Conservation (phyloP, 1,140 invertebrate species). For the Ips typographus region DNA sequence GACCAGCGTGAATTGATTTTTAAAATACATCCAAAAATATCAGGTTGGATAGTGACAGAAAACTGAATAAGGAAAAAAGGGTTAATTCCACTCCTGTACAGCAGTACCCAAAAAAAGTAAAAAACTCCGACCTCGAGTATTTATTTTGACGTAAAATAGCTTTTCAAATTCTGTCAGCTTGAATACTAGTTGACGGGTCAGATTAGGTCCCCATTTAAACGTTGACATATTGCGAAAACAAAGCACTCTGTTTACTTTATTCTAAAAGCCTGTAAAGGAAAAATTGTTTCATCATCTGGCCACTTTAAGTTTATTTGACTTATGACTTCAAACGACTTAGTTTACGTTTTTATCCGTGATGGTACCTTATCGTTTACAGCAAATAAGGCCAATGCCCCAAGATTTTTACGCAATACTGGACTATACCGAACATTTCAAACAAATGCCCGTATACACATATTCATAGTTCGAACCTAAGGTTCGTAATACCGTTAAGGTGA, state of each 20-base stretch:
- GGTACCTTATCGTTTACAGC: too few relatives aligned
- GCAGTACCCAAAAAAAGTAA: slow-evolving; percentile 21
- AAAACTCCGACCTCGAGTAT: slow-evolving; percentile 34
- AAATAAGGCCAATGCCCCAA: too few relatives aligned
- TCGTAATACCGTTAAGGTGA: too few relatives aligned
- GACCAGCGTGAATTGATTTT: background rate
- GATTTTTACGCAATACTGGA: too few relatives aligned
- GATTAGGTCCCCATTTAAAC: slow-evolving; percentile 32
- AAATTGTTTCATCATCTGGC: slow-evolving; percentile 21
- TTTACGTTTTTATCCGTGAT: too few relatives aligned
- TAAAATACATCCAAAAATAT: too few relatives aligned
- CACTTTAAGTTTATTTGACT: background rate
- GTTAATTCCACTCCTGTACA: background rate
- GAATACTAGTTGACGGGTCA: slow-evolving; percentile 32
- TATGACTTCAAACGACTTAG: too few relatives aligned
- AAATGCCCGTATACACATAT: too few relatives aligned
- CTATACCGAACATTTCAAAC: too few relatives aligned
- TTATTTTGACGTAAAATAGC: slow-evolving; percentile 37
- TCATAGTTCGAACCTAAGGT: too few relatives aligned
- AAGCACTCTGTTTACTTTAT: slow-evolving; percentile 30
- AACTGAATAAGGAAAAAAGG: background rate
- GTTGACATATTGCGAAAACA: slow-evolving; percentile 38
- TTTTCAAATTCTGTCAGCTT: slow-evolving; percentile 31
- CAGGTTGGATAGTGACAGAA: too few relatives aligned
- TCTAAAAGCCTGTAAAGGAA: slow-evolving; percentile 20